Conservation (phyloP, 2,888 invertebrate genomes). For the Bhutanitis thaidina region DNA sequence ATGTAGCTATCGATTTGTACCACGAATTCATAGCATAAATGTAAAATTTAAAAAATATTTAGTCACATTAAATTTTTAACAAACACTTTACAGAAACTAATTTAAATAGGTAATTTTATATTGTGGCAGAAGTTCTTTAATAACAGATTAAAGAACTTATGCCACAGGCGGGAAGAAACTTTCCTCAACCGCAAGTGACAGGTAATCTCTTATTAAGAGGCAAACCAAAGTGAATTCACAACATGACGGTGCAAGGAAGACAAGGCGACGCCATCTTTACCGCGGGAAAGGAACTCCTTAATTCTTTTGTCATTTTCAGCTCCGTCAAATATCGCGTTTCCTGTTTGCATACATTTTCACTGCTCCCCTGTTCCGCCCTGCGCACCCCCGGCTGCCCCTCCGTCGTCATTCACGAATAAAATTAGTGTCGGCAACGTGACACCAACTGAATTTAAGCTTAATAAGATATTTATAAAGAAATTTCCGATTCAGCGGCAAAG, state of each 20-base stretch:
- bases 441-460: constrained; percentile 78
- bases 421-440: constrained; percentile 79
- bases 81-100: no score
- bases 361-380: constrained; percentile 33
- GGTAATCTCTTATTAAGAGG: constrained; percentile 60
- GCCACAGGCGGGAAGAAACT: not conserved
- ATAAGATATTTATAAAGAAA: constrained; percentile 80
- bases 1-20: no score
- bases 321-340: constrained; percentile 73
- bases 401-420: constrained; percentile 75
- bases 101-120: no score
- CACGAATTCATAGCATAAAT: no score
- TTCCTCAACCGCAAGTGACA: constrained; percentile 44
- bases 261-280: constrained; percentile 35
- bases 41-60: no score
- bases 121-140: not conserved
- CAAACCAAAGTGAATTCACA: constrained; percentile 64
- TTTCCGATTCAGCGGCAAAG: constrained; percentile 79
- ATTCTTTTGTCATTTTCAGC: constrained; percentile 78
- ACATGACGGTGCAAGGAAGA: constrained; percentile 37
- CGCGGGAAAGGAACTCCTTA: constrained; percentile 42
- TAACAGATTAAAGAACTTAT: not conserved
- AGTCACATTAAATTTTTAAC: no score
- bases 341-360: constrained; percentile 78
- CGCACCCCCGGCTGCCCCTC: constrained; percentile 43